Evolutionary conservation across 1,140 invertebrate genomes (phyloP), one percentile per base, ranked within the genome.

Genomic region (Solen grandis): DNA sequence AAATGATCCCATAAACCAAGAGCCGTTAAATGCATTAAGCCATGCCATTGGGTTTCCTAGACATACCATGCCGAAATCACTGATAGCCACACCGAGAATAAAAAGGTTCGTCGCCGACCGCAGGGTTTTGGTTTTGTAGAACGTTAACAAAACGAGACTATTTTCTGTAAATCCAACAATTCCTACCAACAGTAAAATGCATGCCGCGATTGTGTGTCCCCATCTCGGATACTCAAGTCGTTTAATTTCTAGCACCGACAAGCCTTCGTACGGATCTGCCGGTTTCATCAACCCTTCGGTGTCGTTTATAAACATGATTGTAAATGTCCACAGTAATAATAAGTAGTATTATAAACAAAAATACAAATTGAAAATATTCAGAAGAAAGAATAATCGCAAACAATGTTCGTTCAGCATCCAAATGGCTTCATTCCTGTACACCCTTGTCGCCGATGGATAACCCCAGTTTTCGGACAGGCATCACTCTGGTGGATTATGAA

Each of bases 91-190:
- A 27, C 65, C 62, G 4, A 82, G 46, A 13, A 85, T 60, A 52
- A 85, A 84, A 5, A 65, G 55, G 70, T 84, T 85, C 52, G 82
- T 81, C 10, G 82, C 73, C 0, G 84, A 78, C 19, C 70, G 62
- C 8, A 85, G 76, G 8, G 36, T 0, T 59, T 46, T 73, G 13
- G 29, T 27, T 29, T 59, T 73, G n/a, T n/a, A 57, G 27, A 73
- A 88, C 19, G 85, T 76, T 4, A 79, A 74, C 5, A 88, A 57
- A 35, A 81, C 46, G 22, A 69, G 31, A 16, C 46, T 66, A 65
- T 85, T 85, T 14, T 73, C 52, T 29, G 82, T 66, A 13, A 80
- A 65, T 14, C 77, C 85, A 10, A 79, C 22, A 33, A 83, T 38
- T 25, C 36, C 76, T 14, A 70, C 62, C 4, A 81, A 19, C 33